phyloP scores from a whole-genome alignment of 2,113 vertebrate species.

The Epinephelus lanceolatus region DNA sequence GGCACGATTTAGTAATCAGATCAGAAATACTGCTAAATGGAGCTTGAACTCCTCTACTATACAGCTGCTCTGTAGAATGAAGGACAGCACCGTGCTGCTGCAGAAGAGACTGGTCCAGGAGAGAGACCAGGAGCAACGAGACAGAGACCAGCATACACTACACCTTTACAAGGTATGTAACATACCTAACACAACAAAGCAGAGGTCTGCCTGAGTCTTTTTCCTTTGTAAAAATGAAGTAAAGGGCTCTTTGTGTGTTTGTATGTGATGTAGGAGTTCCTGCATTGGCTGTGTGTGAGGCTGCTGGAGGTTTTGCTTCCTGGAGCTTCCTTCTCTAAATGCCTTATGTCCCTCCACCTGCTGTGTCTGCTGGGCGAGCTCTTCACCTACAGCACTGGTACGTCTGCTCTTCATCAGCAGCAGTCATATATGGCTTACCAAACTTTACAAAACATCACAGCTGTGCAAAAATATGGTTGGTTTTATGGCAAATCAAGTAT shows the following conservation, averaged over 20 bases:
- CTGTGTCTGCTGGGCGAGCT: conserved; percentile 89
- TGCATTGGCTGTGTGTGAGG: conserved; percentile 88
- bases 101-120: conserved; percentile 87
- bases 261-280: conserved; percentile 86
- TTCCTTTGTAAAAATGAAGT: background rate
- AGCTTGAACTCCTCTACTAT: background rate
- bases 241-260: background rate
- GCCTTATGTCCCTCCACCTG: conserved; percentile 90
- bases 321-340: conserved; percentile 93
- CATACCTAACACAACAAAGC: background rate
- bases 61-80: conserved; percentile 92
- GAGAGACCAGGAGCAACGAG: conserved; percentile 65
- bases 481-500: background rate
- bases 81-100: conserved; percentile 91
- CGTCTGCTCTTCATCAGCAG: background rate
- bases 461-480: background rate
- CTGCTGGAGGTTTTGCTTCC: conserved; percentile 91
- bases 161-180: conserved; percentile 80
- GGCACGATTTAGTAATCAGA: background rate
- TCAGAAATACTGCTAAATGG: background rate
- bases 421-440: background rate
- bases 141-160: conserved; percentile 74
- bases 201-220: background rate
- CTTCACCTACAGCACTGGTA: conserved; percentile 86
- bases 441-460: background rate